Evolutionary conservation across 2,113 vertebrate genomes (phyloP).

Genomic region (Ophthalmolycus amberensis): DNA sequence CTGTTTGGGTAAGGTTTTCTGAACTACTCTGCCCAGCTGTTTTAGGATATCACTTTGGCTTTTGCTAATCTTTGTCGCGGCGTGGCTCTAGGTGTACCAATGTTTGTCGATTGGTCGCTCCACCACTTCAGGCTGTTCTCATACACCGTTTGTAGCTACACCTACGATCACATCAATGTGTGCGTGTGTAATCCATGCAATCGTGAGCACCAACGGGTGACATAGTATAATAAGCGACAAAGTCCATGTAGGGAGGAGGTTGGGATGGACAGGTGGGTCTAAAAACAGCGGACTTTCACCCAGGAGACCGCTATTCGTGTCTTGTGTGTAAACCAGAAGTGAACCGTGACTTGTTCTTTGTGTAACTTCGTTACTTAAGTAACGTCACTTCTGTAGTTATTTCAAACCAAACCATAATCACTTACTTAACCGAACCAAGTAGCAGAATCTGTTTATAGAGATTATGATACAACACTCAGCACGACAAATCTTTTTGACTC

Average conservation of each 20-base stretch:
- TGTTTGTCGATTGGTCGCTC: not conserved
- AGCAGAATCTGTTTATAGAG: not conserved
- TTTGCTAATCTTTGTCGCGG: not conserved
- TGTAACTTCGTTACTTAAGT: too few species aligned
- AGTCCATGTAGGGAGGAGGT: not conserved
- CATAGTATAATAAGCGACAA: not conserved
- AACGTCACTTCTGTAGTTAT: too few species aligned
- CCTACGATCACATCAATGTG: not conserved
- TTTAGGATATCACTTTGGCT: not conserved
- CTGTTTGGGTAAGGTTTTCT: not conserved
- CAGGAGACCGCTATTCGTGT: not conserved
- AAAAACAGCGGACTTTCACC: too few species aligned
- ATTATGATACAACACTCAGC: slow-evolving; percentile 17
- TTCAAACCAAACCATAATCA: too few species aligned
- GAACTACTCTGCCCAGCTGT: not conserved
- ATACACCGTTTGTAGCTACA: not conserved
- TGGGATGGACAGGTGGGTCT: too few species aligned
- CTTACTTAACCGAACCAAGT: too few species aligned
- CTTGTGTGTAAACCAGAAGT: not conserved
- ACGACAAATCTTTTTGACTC: slow-evolving; percentile 6
- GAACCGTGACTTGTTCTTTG: not conserved
- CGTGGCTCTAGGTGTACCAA: not conserved
- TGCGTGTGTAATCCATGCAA: not conserved
- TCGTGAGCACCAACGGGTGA: not conserved
- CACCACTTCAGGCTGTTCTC: not conserved